Evolutionary conservation across 2,888 invertebrate genomes (phyloP).

Genomic region (Flexamia atlantica): DNA sequence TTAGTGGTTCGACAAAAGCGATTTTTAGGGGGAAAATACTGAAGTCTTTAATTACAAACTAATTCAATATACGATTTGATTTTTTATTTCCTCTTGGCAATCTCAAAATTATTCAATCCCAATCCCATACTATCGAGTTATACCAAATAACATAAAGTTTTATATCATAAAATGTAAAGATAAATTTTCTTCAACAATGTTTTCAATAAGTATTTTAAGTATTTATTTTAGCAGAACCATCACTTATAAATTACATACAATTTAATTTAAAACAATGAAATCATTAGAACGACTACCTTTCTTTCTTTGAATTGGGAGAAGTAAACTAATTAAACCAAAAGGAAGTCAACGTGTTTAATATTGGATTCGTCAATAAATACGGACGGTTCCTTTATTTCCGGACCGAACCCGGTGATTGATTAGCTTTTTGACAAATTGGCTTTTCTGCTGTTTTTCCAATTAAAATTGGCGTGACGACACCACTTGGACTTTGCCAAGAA

Average conservation of each 20-base stretch:
- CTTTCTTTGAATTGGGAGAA: background rate
- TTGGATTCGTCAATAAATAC: conserved; percentile 14
- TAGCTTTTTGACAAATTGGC: conserved; percentile 46
- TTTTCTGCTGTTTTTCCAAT: conserved; percentile 28
- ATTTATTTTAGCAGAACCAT: background rate
- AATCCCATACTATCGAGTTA: no score
- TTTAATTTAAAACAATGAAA: background rate
- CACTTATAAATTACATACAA: background rate
- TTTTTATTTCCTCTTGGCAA: no score
- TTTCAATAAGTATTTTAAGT: background rate
- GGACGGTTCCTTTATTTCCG: conserved; percentile 16
- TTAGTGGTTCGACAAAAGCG: no score
- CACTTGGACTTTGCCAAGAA: background rate
- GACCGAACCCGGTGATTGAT: conserved; percentile 27
- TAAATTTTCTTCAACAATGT: background rate
- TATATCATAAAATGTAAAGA: background rate
- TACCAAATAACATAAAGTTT: background rate
- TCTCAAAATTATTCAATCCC: no score
- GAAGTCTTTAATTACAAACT: no score
- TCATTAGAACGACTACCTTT: background rate
- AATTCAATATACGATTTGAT: no score
- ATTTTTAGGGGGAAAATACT: no score
- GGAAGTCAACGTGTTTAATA: background rate
- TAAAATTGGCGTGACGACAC: conserved; percentile 27
- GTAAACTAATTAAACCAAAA: background rate